Percentiles rank a stretch among this genome's conserved stretches.
phyloP scores from a whole-genome alignment of 2,797 vertebrate genomes.

The Harpagifer antarcticus region DNA sequence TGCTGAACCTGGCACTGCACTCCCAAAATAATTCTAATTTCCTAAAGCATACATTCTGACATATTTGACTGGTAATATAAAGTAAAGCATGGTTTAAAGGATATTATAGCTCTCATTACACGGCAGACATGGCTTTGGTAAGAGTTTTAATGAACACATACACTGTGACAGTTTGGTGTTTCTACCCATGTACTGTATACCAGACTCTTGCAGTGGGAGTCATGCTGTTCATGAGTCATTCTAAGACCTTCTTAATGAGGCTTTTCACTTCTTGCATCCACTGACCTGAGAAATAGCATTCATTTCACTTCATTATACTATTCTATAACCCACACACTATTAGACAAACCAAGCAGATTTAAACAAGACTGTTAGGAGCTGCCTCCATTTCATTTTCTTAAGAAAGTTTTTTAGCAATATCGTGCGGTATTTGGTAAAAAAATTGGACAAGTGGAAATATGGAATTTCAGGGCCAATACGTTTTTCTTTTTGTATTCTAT shows the following conservation, averaged over 20 bases:
- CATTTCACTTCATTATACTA: not conserved
- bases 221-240: conserved; percentile 18
- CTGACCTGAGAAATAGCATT: not conserved
- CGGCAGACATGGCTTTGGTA: too few species aligned
- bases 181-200: not conserved
- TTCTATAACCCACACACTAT: not conserved
- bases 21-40: too few species aligned
- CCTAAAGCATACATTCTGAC: not conserved
- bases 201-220: not conserved
- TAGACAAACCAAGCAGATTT: not conserved
- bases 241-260: not conserved
- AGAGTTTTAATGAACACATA: not conserved
- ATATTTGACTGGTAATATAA: not conserved
- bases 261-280: not conserved
- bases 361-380: not conserved
- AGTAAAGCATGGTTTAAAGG: not conserved
- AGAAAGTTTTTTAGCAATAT: not conserved
- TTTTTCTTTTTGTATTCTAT: not conserved
- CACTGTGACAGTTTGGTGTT: not conserved
- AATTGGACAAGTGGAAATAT: not conserved
- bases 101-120: not conserved
- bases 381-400: not conserved
- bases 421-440: too few species aligned
- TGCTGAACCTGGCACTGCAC: not conserved
- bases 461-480: not conserved